These are phyloP conservation scores for Botia kubotai DNA, from an alignment of 2,797 vertebrate genomes.

Conservation along the genomic window DNA sequence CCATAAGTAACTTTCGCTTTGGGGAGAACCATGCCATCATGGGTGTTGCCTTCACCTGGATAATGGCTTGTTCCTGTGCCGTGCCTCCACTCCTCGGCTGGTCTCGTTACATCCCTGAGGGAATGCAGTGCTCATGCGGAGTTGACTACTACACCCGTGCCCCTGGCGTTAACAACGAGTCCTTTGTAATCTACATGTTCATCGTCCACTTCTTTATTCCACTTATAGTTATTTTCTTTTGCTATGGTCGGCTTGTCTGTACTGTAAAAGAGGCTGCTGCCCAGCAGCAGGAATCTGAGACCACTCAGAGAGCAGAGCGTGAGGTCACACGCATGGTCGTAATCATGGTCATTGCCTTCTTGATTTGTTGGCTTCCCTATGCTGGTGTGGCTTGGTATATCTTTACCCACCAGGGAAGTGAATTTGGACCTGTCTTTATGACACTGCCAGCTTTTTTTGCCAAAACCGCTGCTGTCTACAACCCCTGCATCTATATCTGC, in stretches of 20 bases:
- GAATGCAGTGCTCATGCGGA: constrained; percentile 97
- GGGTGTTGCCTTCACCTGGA: constrained; percentile 86
- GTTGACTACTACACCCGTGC: constrained; percentile 95
- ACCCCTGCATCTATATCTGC: constrained; percentile 94
- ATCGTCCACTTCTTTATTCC: constrained; percentile 83
- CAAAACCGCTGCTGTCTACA: constrained; percentile 90
- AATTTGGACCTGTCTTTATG: constrained; percentile 95
- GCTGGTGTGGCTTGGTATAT: constrained; percentile 88
- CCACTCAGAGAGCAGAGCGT: constrained; percentile 96
- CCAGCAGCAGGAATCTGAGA: constrained; percentile 96
- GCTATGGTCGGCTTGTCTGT: constrained; percentile 95
- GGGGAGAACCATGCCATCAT: constrained; percentile 92
- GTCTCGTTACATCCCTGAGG: constrained; percentile 95
- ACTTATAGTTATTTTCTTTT: constrained; percentile 85
- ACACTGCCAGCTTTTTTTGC: constrained; percentile 95
- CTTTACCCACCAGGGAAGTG: constrained; percentile 89
- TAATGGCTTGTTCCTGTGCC: constrained; percentile 85
- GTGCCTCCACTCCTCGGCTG: constrained; percentile 89
- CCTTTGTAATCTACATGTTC: constrained; percentile 99
- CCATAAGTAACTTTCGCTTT: constrained; percentile 97
- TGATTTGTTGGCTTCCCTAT: constrained; percentile 91
- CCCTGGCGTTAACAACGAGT: constrained; percentile 91
- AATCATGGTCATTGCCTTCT: constrained; percentile 90
- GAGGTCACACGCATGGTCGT: constrained; percentile 97
- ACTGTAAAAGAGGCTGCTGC: constrained; percentile 95